Conservation (phyloP, 92 coral and sea anemone species). For the Actinostola sp. region DNA sequence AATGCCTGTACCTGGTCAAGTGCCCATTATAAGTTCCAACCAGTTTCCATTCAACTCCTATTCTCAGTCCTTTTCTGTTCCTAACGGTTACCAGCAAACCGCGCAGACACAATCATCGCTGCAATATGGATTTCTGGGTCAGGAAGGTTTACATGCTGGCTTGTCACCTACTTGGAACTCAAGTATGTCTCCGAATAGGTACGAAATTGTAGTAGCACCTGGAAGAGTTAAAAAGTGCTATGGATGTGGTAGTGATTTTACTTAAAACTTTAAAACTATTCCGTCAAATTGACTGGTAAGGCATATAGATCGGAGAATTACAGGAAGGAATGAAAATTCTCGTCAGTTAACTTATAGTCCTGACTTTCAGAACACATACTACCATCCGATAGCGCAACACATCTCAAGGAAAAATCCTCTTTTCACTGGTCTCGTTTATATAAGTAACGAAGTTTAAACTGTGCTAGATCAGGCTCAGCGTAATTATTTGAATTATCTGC, state of each 20-base stretch:
- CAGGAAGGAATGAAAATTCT: too few relatives aligned
- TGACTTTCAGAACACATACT: constrained; percentile 2
- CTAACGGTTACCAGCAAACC: constrained; percentile 1
- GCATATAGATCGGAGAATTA: not conserved
- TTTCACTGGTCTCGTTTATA: constrained; percentile 12
- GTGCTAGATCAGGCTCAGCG: not conserved
- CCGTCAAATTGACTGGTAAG: constrained; percentile 12
- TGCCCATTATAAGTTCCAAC: too few relatives aligned
- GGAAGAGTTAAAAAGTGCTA: constrained; percentile 1
- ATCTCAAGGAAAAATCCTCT: constrained; percentile 6
- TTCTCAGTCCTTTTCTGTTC: not conserved
- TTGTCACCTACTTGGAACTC: constrained; percentile 2
- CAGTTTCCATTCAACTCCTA: not conserved
- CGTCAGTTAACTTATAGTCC: constrained; percentile 4
- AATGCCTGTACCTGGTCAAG: too few relatives aligned
- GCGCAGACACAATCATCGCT: not conserved
- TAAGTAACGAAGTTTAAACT: not conserved
- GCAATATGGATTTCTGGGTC: constrained; percentile 9
- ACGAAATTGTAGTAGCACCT: constrained; percentile 12
- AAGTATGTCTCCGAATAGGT: constrained; percentile 4
- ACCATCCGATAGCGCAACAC: constrained; percentile 10
- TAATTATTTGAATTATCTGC: too few relatives aligned
- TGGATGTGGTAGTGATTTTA: not conserved
- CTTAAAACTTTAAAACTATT: not conserved
- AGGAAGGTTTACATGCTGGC: not conserved